Evolutionary conservation across 1,140 invertebrate species (phyloP), one percentile per base, ranked within the genome.

Genomic region (Scaptomyza montana): DNA sequence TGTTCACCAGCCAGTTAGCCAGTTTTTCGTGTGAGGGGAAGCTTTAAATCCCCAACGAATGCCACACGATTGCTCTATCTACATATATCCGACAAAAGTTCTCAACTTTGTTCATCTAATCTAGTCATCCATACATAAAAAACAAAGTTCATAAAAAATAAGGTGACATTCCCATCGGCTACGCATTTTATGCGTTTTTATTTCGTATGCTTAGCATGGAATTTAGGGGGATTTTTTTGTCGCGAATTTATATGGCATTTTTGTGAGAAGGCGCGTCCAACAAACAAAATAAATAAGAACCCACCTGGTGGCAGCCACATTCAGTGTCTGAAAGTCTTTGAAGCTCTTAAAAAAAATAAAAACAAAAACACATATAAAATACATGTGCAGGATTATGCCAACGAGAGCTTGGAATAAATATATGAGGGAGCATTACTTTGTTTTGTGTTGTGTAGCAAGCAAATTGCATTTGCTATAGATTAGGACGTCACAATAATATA

Each of bases 381-480:
- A 87, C 75, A 86, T 86, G 82, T 87, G 84, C 60, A 50, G 82
- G 78, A 82, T 86, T 86, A 86, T 87, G 76, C 65, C 78, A 69
- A 78, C n/a, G 30, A 41, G 36, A 54, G 50, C 25, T n/a, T 9
- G 13, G 30, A 6, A 56, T 7, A 30, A 36, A 46, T 25, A 43
- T 43, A 36, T 49, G 43, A 43, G 43, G 59, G 53, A 33, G 13
- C 25, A 62, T 64, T 63, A 69, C 53, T 59, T 70, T 74, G 56
- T 69, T 67, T 47, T 74, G 49, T 62, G 64, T 53, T 49, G 59
- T 39, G 60, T 21, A 67, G 59, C 72, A 64, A 65, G 78, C 72
- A 89, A 86, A 89, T 86, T 82, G 72, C 82, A 86, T 86, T 86
- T 89, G 55, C 65, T 79, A 77, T 79, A 89, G 78, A 87, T 89